Percentiles rank a stretch among this genome's conserved stretches.
Evolutionary conservation across 1,140 invertebrate genomes (phyloP).

Genomic region (Drosophila nasuta): DNA sequence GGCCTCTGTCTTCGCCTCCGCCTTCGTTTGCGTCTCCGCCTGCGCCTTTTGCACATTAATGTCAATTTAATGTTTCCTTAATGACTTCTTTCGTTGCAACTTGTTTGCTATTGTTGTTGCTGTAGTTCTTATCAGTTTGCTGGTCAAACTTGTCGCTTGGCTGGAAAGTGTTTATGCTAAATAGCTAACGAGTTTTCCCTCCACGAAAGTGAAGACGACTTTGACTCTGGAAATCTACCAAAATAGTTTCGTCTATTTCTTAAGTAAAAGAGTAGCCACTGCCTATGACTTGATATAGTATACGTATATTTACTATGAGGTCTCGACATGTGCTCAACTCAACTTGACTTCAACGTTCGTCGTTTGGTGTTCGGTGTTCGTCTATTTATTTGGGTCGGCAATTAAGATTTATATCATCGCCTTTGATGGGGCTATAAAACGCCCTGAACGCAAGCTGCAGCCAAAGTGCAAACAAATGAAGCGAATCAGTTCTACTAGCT

Average conservation of each 20-base stretch:
- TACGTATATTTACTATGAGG: neutral
- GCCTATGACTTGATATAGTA: conserved; percentile 21
- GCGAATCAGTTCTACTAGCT: conserved; percentile 27
- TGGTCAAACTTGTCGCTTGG: conserved; percentile 72
- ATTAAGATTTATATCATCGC: conserved; percentile 80
- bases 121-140: conserved; percentile 72
- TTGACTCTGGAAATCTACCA: conserved; percentile 31
- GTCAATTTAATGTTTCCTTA: conserved; percentile 84
- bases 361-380: conserved; percentile 14
- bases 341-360: conserved; percentile 29
- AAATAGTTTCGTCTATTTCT: conserved; percentile 17
- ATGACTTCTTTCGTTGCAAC: conserved; percentile 79
- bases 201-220: conserved; percentile 55
- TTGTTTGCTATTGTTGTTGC: conserved; percentile 48
- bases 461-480: conserved; percentile 62
- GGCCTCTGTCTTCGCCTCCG: neutral
- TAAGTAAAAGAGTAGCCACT: conserved; percentile 18
- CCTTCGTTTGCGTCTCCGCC: neutral
- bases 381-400: conserved; percentile 84
- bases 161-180: conserved; percentile 83
- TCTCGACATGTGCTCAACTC: conserved; percentile 47
- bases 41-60: conserved; percentile 62
- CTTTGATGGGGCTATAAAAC: conserved; percentile 79
- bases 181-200: conserved; percentile 79
- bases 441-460: conserved; percentile 62